Conservation (phyloP, 2,113 vertebrate genomes). For the human region GRCh38 chr11:95267001-95267500, state of each 20-base stretch:
- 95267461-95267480: not conserved
- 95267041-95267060: slow-evolving; percentile 29
- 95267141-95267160: not conserved
- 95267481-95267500: not conserved
- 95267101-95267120: slow-evolving; percentile 32
- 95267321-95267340: not conserved
- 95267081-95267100: not conserved
- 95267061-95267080: not conserved
- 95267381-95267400: not conserved
- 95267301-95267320: not conserved
- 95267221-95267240: not conserved
- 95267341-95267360: not conserved
- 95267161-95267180: not conserved
- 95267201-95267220: not conserved
- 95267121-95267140: not conserved
- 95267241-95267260: not conserved
- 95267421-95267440: not conserved
- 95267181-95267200: not conserved
- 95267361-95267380: not conserved
- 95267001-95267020: slow-evolving; percentile 28
- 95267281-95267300: not conserved
- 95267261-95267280: not conserved
- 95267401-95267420: not conserved
- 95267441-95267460: slow-evolving; percentile 9
- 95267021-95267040: slow-evolving; percentile 16